These are phyloP conservation scores for Polypterus senegalus DNA, from an alignment of 2,113 vertebrate species.

Conservation along the genomic window DNA sequence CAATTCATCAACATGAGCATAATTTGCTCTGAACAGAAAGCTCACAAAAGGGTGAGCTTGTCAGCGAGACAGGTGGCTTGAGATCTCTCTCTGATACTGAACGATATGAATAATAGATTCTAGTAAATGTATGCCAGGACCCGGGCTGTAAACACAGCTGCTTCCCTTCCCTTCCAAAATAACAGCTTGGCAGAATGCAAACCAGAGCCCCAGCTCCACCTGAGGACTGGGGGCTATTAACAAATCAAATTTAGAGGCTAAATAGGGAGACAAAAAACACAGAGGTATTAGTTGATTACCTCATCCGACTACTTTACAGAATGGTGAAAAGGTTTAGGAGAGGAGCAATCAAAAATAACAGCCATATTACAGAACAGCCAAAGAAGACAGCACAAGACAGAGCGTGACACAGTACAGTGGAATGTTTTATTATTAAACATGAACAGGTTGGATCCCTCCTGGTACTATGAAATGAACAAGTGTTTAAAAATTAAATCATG, in stretches of 20 bases:
- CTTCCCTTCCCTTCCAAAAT: conserved; percentile 98
- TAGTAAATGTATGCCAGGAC: conserved; percentile 99
- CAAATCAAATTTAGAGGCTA: conserved; percentile 60
- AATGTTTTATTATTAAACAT: not conserved
- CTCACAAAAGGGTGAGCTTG: conserved; percentile 99
- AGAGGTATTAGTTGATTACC: conserved; percentile 3
- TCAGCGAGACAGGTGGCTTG: conserved; percentile 99
- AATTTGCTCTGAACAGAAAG: conserved; percentile 98
- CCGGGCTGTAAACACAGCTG: conserved; percentile 99
- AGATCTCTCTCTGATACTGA: conserved; percentile 99
- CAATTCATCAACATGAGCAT: conserved; percentile 98
- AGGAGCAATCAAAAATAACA: conserved; percentile 22
- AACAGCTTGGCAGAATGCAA: conserved; percentile 98
- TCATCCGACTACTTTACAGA: not conserved
- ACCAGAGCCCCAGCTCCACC: conserved; percentile 85
- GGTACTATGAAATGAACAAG: not conserved
- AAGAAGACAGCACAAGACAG: not conserved
- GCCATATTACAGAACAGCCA: not conserved
- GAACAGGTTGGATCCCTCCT: not conserved
- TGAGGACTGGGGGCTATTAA: conserved; percentile 82
- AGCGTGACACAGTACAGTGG: not conserved
- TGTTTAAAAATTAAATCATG: conserved; percentile 4
- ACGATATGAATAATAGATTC: conserved; percentile 99
- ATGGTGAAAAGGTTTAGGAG: not conserved
- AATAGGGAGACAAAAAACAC: conserved; percentile 36